Conservation (phyloP, 2,888 invertebrate species). For the Opisthograptis luteolata region DNA sequence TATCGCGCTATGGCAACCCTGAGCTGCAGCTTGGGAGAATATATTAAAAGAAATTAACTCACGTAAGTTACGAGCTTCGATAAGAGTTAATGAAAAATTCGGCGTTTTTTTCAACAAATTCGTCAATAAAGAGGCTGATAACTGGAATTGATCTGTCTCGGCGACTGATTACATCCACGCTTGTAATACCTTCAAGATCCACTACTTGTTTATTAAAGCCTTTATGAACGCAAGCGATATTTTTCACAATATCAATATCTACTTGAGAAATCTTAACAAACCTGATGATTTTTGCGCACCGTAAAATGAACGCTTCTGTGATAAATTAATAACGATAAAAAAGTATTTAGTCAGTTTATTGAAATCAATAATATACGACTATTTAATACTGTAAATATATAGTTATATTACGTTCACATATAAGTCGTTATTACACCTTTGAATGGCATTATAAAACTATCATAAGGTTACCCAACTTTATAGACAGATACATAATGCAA, state of each 20-base stretch:
- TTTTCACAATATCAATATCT: background rate
- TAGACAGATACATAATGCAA: background rate
- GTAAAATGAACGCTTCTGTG: background rate
- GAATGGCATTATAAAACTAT: no score
- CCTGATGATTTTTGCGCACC: background rate
- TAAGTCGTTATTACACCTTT: no score
- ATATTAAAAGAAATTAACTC: conserved; percentile 80
- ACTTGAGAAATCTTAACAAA: background rate
- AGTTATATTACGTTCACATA: no score
- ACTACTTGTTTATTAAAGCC: conserved; percentile 34
- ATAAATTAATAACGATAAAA: background rate
- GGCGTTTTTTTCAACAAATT: conserved; percentile 72
- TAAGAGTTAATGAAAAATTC: conserved; percentile 78
- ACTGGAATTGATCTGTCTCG: conserved; percentile 67
- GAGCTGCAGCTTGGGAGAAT: conserved; percentile 52
- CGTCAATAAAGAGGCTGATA: conserved; percentile 59
- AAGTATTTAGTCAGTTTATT: no score
- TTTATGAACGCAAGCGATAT: conserved; percentile 1
- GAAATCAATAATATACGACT: no score
- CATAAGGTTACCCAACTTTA: no score
- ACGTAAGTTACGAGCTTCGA: conserved; percentile 73
- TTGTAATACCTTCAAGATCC: no score
- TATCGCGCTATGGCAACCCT: conserved; percentile 21
- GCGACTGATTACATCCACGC: conserved; percentile 32
- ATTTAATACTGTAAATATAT: background rate